Evolutionary conservation across 2,797 vertebrate species (phyloP).

Genomic region (Megaceryle alcyon): DNA sequence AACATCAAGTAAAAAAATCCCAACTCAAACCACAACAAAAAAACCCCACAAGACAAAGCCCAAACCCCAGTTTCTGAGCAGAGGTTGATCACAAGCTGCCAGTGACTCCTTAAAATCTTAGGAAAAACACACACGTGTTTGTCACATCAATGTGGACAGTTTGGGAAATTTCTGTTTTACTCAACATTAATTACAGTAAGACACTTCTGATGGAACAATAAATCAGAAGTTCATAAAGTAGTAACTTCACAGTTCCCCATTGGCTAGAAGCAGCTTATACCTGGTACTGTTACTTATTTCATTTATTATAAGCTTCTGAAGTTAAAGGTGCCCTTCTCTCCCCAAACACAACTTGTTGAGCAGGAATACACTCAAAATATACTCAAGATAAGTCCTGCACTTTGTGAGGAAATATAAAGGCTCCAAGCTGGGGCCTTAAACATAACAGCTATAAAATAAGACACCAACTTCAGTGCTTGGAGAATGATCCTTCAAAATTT

Average conservation of each 20-base stretch:
- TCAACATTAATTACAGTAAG: neutral
- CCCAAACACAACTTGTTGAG: neutral
- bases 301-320: neutral
- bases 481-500: neutral
- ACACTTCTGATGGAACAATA: neutral
- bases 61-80: neutral
- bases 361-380: neutral
- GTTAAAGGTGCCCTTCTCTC: too few species aligned
- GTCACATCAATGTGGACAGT: fast-evolving
- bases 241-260: neutral
- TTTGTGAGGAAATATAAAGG: neutral
- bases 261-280: neutral
- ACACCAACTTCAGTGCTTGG: neutral
- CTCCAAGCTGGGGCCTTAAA: neutral
- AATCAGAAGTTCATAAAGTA: neutral
- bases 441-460: neutral
- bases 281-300: neutral
- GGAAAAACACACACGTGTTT: fast-evolving
- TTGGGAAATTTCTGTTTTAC: neutral
- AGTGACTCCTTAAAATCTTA: neutral
- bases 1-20: neutral
- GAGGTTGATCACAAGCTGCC: neutral
- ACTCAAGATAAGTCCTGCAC: neutral
- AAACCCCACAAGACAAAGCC: neutral
- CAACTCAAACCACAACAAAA: too few species aligned